Base-by-base conservation (phyloP, 2,113 vertebrate genomes). In the Chaetorhynchus papuensis region DNA sequence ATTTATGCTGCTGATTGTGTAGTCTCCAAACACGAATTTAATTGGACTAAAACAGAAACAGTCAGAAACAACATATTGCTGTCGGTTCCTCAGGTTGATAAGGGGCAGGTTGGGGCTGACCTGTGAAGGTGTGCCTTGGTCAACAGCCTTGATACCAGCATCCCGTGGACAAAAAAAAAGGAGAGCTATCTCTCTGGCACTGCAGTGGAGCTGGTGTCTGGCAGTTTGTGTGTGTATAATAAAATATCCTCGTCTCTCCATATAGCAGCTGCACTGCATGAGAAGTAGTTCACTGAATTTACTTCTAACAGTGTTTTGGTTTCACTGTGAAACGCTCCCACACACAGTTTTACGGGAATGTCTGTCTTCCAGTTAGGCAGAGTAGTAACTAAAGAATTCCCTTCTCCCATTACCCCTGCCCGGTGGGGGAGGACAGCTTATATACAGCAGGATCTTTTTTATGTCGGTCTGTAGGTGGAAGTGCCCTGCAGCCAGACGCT, bases 281-380 rank as follows among this genome's bases (percentile, higher is more conserved):
- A 96, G 86, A 94, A 96, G 95, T 75, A 96, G 93, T 85, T 97
- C 78, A 35, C 72, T 90, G 93, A 91, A 96, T 97, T 97, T 94
- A 80, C 95, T 97, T 95, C 87, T 91, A 95, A 88, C 88, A 95
- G 95, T 91, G 93, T 97, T 95, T 97, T 97, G 84, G 47, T 96
- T 96, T 97, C 65, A 68, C 93, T 96, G 95, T 89, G 95, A 97
- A 97, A 93, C 44, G 87, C 90, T 96, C 97, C 97, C 96, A 97
- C 97, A 96, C 94, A 97, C 71, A 61, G 90, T 84, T 97, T 95
- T 92, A 93, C 77, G 31, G 83, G 88, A 84, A 94, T 78, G 87
- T 93, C 94, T 96, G 83, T 92, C 93, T 90, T 95, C 88, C 88
- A 97, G 88, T 53, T 72, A 96, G 88, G 86, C 91, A 91, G 75